These are phyloP conservation scores for Macquaria australasica DNA, from an alignment of 2,113 vertebrate species.

Conservation along the genomic window DNA sequence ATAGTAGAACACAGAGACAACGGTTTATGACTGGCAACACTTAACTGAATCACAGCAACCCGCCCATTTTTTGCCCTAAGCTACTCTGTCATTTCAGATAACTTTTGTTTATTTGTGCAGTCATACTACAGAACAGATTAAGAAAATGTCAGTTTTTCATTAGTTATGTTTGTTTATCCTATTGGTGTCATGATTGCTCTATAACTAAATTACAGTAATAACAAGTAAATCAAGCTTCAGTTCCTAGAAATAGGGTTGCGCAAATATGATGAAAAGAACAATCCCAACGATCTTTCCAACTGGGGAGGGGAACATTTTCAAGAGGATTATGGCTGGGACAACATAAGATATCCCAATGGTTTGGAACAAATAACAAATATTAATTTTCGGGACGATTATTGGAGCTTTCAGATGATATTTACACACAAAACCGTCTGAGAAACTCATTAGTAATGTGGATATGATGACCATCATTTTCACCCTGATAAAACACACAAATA, in stretches of 20 bases:
- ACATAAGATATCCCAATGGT: neutral
- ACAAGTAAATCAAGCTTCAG: neutral
- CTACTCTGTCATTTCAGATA: neutral
- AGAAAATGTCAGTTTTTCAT: neutral
- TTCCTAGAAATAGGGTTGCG: neutral
- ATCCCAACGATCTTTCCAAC: neutral
- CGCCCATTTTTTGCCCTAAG: neutral
- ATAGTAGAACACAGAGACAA: conserved; percentile 41
- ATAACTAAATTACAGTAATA: neutral
- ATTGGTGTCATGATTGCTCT: neutral
- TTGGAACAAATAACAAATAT: neutral
- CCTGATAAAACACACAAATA: neutral
- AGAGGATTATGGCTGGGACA: neutral
- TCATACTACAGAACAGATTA: neutral
- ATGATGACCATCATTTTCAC: neutral
- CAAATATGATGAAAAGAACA: neutral
- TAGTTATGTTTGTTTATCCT: neutral
- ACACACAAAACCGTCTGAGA: neutral
- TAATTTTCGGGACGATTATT: neutral
- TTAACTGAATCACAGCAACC: conserved; percentile 54
- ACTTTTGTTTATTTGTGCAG: neutral
- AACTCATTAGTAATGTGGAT: neutral
- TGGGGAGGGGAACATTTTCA: neutral
- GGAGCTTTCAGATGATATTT: neutral
- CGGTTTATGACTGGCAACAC: conserved; percentile 34